Base-by-base conservation (phyloP, 1,140 invertebrate species). In the Philaenus spumarius region DNA sequence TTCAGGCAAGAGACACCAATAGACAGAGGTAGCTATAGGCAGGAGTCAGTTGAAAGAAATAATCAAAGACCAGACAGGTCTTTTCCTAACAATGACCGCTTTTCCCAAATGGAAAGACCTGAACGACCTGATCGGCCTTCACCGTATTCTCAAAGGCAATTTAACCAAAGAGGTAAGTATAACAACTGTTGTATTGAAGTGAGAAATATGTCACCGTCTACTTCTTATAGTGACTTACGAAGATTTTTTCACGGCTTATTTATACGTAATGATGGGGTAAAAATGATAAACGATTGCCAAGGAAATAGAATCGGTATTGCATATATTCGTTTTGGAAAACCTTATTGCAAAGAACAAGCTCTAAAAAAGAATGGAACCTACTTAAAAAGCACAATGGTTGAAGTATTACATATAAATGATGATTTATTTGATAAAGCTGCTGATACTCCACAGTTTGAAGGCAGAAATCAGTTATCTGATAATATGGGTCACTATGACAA, bases 221-320 rank as follows among this genome's bases (percentile, higher is more conserved):
- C 85, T 0, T 81, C 78, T n/a, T 90, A 90, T 66, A 79, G 81
- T 19, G 90, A 94, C 66, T 74, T 96, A 0, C 39, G 89, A 11
- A 80, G 85, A 51, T 87, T 93, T 59, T 95, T 96, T 68, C 78
- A 81, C 4, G 83, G 83, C 7, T 79, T 86, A 50, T 82, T 83
- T 65, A 90, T 95, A 37, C 82, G 85, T 9, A 86, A 86, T 59
- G 85, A 88, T 66, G 89, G 90, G 2, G 81, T 96, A 26, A 94
- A 94, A 72, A 77, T 95, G 62, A 83, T 91, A 7, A 89, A 86
- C 67, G 87, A 93, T 63, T 80, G 82, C 12, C 79, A 84, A 61
- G 91, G 93, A 0, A 81, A 84, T 23, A 78, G 87, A 9, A 86
- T 84, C 0, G 91, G 91, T 1, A 82, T 86, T 20, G 90, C 85